phyloP scores from a whole-genome alignment of 2,797 vertebrate genomes.

The Chanos chanos region DNA sequence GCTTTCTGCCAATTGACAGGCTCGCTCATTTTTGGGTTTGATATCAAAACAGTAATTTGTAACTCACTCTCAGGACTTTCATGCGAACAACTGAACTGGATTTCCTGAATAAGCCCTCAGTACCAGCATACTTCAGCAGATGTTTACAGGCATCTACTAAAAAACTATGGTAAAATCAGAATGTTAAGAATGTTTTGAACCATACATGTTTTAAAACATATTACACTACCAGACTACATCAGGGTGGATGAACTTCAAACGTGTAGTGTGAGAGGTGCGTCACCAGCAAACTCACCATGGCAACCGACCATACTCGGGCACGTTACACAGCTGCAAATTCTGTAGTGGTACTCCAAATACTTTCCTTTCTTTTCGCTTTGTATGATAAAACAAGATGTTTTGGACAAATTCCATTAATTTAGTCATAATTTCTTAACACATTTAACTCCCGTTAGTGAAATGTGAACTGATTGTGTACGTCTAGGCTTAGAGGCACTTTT shows the following conservation, averaged over 20 bases:
- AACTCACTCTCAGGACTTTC: constrained; percentile 76
- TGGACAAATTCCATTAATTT: no score
- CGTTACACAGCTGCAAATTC: constrained; percentile 63
- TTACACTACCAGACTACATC: neutral
- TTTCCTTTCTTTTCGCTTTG: constrained; percentile 65
- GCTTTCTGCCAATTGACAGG: no score
- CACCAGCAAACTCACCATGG: constrained; percentile 75
- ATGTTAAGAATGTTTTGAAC: neutral
- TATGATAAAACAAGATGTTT: no score
- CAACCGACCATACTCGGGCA: constrained; percentile 80
- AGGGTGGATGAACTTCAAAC: neutral
- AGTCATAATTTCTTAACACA: no score
- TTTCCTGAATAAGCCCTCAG: constrained; percentile 87
- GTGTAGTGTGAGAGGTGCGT: neutral
- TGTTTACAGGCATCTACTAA: constrained; percentile 76
- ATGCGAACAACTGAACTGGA: constrained; percentile 82
- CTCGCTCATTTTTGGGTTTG: neutral
- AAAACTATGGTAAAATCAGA: constrained; percentile 68
- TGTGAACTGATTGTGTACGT: no score
- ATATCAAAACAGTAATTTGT: neutral
- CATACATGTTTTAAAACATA: accelerated
- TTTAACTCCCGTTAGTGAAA: no score
- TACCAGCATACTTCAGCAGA: constrained; percentile 74
- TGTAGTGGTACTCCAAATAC: constrained; percentile 79
- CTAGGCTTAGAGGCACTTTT: no score